phyloP scores from a whole-genome alignment of 2,113 vertebrate species.

The Leucoraja erinaceus region DNA sequence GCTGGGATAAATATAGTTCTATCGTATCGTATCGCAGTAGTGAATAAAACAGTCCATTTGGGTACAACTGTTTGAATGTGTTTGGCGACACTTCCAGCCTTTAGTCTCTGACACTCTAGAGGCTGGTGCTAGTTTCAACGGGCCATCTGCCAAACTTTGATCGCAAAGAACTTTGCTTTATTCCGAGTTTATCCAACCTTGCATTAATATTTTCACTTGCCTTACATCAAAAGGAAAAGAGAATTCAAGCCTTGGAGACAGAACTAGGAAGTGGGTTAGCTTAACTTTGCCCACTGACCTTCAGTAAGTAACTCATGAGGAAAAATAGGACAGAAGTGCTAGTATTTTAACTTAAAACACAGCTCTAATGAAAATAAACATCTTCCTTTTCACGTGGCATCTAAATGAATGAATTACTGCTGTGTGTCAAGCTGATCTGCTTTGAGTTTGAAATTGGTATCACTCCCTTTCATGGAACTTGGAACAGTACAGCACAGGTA shows the following conservation, averaged over 20 bases:
- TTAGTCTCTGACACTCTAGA: not conserved
- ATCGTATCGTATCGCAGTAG: no score
- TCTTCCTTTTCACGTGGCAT: not conserved
- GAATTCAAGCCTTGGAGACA: not conserved
- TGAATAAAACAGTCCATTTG: not conserved
- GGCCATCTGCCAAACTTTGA: not conserved
- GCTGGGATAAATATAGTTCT: no score
- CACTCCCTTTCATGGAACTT: not conserved
- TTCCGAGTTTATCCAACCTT: not conserved
- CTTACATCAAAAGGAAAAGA: not conserved
- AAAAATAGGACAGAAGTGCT: not conserved
- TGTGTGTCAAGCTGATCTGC: not conserved
- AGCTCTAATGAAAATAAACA: not conserved
- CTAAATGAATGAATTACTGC: not conserved
- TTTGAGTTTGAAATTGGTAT: not conserved
- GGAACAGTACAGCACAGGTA: not conserved
- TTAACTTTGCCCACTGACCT: not conserved
- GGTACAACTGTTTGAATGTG: not conserved
- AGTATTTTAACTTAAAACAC: not conserved
- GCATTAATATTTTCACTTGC: not conserved
- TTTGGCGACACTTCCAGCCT: not conserved
- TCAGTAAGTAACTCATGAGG: not conserved
- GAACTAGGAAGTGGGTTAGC: not conserved
- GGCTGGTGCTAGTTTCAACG: no score
- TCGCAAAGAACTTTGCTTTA: not conserved